These are phyloP conservation scores for Pseudochaenichthys georgianus DNA, from an alignment of 2,797 vertebrate species.

Conservation along the genomic window DNA sequence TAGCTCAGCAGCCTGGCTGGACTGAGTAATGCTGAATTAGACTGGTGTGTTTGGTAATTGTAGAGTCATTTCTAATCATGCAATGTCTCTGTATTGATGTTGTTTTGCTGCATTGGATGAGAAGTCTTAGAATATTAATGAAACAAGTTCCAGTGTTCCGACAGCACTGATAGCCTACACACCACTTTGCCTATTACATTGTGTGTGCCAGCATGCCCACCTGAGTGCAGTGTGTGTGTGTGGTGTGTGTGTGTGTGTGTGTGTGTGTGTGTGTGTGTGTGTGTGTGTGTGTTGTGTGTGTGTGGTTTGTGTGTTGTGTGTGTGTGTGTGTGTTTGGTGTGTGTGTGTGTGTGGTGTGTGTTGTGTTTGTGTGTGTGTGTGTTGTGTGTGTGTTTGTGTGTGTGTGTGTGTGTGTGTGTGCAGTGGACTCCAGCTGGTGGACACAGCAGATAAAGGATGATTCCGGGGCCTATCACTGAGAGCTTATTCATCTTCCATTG, in stretches of 20 bases:
- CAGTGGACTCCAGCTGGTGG: constrained; percentile 75
- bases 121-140: constrained; percentile 45
- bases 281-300: too few relatives aligned
- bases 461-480: constrained; percentile 80
- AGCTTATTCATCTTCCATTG: constrained; percentile 83
- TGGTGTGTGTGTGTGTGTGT: constrained; percentile 19
- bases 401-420: constrained; percentile 30
- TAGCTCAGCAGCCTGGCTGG: constrained; percentile 1
- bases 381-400: too few relatives aligned
- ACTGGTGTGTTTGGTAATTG: constrained; percentile 23
- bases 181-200: constrained; percentile 20
- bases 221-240: constrained; percentile 28
- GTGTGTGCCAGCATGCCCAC: constrained; percentile 57
- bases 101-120: constrained; percentile 31
- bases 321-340: too few relatives aligned
- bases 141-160: constrained; percentile 38
- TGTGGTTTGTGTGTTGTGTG: too few relatives aligned
- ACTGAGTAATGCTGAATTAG: constrained; percentile 12
- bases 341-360: too few relatives aligned
- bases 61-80: constrained; percentile 42
- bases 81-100: constrained; percentile 20
- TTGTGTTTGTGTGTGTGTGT: too few relatives aligned
- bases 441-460: constrained; percentile 83
- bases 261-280: constrained; percentile 22
- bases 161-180: background rate